Evolutionary conservation across 1,140 invertebrate species (phyloP), one percentile per base, ranked within the genome.

Genomic region (Muscidifurax raptorellus): DNA sequence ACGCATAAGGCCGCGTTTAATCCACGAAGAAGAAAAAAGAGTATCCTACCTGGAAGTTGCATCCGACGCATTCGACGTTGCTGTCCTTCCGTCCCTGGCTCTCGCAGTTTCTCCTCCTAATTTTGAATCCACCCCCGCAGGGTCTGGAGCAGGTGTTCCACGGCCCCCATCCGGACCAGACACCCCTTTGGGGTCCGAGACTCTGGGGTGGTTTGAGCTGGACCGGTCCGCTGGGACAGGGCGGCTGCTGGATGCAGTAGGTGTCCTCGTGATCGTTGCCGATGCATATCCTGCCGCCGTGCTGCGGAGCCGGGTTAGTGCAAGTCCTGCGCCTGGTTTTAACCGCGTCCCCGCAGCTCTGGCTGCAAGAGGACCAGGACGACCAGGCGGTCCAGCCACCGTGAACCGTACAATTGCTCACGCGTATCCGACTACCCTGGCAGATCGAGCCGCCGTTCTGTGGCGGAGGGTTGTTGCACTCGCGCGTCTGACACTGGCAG

Each of bases 331-430:
- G 93, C 0, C 96, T 94, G 0, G 96, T 97, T 91, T 98, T 98
- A 10, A 97, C 95, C 0, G 97, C 97, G 18, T 96, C 94, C 25
- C 97, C 96, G 80, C 95, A 96, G 25, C 95, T 96, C 52, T 95
- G 94, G 82, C 96, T 96, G 89, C 97, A 98, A 13, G 95, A 95
- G 2, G 97, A 98, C 97, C 97, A 98, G 0, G 95, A 94, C 0
- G 97, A 97, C 97, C 97, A 98, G 2, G 94, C 92, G 0, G 97
- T 97, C 98, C 98, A 99, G 2, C 95, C 96, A 12, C 97, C 97
- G 90, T 98, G 96, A 66, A 96, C 95, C 0, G 96, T 97, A 89
- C 96, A 97, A 89, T 97, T 97, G 6, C 94, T 94, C 28, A 97
- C 96, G 18, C 94, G 94, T 82, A 96, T 88, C 7, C 86, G 88